phyloP scores from a whole-genome alignment of 2,113 vertebrate species.

The Deroptyus accipitrinus region DNA sequence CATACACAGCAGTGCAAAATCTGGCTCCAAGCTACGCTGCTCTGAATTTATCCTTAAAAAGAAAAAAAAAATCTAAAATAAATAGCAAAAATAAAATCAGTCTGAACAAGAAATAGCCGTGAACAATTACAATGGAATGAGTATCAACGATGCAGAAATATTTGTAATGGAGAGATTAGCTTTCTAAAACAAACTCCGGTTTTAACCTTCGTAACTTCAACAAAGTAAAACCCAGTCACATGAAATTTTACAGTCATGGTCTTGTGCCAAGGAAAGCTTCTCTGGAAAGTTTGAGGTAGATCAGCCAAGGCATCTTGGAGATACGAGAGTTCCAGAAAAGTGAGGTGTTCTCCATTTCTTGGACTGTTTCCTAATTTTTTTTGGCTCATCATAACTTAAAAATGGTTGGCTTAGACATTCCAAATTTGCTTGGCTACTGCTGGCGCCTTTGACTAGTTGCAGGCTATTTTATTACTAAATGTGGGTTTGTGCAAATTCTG shows the following conservation, averaged over 20 bases:
- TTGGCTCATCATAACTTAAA: conserved; percentile 47
- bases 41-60: neutral
- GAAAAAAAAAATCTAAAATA: neutral
- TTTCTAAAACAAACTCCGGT: neutral
- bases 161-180: conserved; percentile 34
- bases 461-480: conserved; percentile 48
- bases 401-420: conserved; percentile 39
- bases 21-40: neutral
- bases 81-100: neutral
- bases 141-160: neutral
- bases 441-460: conserved; percentile 46
- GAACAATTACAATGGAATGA: conserved; percentile 11
- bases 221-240: conserved; percentile 37
- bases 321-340: conserved; percentile 58
- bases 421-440: conserved; percentile 50
- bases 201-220: conserved; percentile 35
- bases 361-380: conserved; percentile 55
- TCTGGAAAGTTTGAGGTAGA: conserved; percentile 61
- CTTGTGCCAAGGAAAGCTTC: conserved; percentile 55
- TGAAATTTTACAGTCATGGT: conserved; percentile 36
- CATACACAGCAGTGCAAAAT: neutral
- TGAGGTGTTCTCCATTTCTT: conserved; percentile 63
- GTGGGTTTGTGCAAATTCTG: conserved; percentile 19
- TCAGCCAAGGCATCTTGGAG: conserved; percentile 38
- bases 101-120: neutral